Conservation (phyloP, 2,113 vertebrate species). For the Muscicapa adusta region DNA sequence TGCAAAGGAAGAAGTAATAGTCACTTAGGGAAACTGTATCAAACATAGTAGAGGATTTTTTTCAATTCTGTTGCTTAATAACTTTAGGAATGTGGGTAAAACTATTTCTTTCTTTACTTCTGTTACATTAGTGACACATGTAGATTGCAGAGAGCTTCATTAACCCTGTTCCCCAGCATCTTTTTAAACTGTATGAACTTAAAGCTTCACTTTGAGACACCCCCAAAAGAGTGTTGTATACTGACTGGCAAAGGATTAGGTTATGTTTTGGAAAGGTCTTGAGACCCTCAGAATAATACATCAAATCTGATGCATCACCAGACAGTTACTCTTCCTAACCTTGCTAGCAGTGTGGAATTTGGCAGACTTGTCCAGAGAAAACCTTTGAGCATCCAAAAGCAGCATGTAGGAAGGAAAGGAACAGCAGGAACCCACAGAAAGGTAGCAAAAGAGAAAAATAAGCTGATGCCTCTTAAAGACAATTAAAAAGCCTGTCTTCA, state of each 20-base stretch:
- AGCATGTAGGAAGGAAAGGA: not conserved
- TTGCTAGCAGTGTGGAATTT: not conserved
- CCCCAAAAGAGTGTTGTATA: not conserved
- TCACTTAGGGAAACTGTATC: constrained; percentile 24
- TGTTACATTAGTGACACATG: not conserved
- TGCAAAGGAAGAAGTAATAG: constrained; percentile 21
- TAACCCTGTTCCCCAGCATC: accelerated
- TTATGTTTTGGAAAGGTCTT: not conserved
- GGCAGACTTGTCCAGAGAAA: not conserved
- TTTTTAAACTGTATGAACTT: not conserved
- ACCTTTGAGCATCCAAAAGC: not conserved
- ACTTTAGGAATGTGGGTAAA: constrained; percentile 52
- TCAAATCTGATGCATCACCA: not conserved
- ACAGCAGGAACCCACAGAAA: not conserved
- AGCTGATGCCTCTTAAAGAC: not conserved
- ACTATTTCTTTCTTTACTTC: not conserved
- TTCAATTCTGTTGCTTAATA: constrained; percentile 50
- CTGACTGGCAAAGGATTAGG: not conserved
- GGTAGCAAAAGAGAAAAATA: not conserved
- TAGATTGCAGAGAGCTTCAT: not conserved
- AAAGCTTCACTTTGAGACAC: not conserved
- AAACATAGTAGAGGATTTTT: not conserved
- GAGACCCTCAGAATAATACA: not conserved
- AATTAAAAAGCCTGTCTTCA: not conserved
- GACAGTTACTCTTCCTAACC: not conserved